These are phyloP conservation scores for Luidia sarsii DNA, from an alignment of 53 echinoderm and acorn worm genomes.

Conservation along the genomic window DNA sequence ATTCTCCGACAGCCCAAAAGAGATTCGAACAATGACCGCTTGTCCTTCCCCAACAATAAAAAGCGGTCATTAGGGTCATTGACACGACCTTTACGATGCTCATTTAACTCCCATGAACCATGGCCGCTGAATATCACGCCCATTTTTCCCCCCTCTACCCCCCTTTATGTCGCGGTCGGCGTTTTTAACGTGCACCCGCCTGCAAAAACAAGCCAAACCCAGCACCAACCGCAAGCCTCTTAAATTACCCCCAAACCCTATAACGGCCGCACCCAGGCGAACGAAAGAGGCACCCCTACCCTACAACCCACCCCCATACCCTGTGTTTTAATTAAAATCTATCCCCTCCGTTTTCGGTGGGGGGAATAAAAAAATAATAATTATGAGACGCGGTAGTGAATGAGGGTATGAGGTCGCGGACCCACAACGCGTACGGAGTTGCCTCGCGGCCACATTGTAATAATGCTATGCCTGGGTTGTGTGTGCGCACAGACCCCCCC, in stretches of 20 bases:
- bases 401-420: too few relatives aligned
- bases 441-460: too few relatives aligned
- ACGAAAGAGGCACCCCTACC: background rate
- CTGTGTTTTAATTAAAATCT: slow-evolving; percentile 37
- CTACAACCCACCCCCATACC: background rate
- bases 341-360: slow-evolving; percentile 2
- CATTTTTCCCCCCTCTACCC: too few relatives aligned
- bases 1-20: too few relatives aligned
- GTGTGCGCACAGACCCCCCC: too few relatives aligned
- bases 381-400: too few relatives aligned
- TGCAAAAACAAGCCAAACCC: slow-evolving; percentile 22
- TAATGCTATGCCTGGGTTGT: too few relatives aligned
- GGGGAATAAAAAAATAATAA: too few relatives aligned
- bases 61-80: slow-evolving; percentile 32
- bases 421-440: too few relatives aligned
- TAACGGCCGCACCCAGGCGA: too few relatives aligned
- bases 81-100: slow-evolving; percentile 21
- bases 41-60: slow-evolving; percentile 22
- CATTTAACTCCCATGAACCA: background rate
- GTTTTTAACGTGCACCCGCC: too few relatives aligned
- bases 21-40: slow-evolving; percentile 10
- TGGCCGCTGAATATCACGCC: slow-evolving; percentile 1
- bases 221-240: slow-evolving; percentile 30
- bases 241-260: background rate
- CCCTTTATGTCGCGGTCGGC: too few relatives aligned